Base-by-base conservation (phyloP, 2,797 vertebrate genomes). In the Myotis planiceps region DNA sequence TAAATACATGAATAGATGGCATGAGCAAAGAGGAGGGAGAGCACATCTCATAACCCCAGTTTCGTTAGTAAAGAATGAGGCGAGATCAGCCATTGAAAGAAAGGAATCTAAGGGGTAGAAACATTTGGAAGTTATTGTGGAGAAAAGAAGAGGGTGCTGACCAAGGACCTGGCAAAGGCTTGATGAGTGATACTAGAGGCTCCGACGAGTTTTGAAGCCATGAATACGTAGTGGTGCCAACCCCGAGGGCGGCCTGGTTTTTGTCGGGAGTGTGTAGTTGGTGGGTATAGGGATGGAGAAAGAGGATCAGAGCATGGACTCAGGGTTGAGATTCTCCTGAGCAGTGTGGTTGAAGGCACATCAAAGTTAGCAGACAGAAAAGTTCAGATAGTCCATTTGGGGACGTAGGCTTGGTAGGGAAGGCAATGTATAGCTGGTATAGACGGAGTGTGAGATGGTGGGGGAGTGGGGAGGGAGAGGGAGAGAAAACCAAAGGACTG, bases 391-490 rank as follows among this genome's bases (percentile, higher is more conserved):
- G 51, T 16, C 21, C 29, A 9, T 25, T 4, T 6, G 37, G 29
- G 25, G 29, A 8, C 49, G 23, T 12, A 42, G 34, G 21, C 25
- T 63, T 69, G 76, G 37, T 3, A n/a, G 27, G 32, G 37, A 83
- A 86, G 93, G 65, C 53, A 74, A 27, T 68, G 39, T 19, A 1
- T n/a, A 53, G 14, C 18, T 69, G 68, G 12, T 3, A 6, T 14
- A 27, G 69, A 16, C 25, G 1, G 9, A 25, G 37, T 21, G 19
- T 53, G 51, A 25, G 1, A 10, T 23, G 25, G 32, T 6, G 37
- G 6, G 19, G 12, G 32, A 3, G 2, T 42, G 9, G 8, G 1
- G 34, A 34, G 34, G 5, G 19, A 1, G 19, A 37, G 4, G 19
- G 68, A 27, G 21, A 69, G 23, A 3, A 21, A 42, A 6, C 18